Percentiles rank a stretch among this genome's conserved stretches.
These are phyloP conservation scores for Drosophila auraria DNA, from an alignment of 1,140 invertebrate species.

Conservation along the genomic window DNA sequence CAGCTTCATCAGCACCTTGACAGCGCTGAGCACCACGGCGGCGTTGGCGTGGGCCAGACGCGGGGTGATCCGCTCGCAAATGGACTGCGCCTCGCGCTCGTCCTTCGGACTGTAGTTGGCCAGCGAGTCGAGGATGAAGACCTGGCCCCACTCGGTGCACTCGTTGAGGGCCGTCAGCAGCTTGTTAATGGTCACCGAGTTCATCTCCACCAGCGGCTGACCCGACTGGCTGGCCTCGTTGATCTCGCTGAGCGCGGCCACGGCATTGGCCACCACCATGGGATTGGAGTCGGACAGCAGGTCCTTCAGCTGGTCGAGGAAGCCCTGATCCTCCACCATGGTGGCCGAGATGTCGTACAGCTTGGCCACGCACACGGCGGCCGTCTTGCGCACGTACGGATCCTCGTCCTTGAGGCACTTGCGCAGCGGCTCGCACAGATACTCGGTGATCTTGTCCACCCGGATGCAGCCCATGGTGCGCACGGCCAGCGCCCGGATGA, in stretches of 20 bases:
- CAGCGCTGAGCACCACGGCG: conserved; percentile 99
- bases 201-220: conserved; percentile 97
- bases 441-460: conserved; percentile 99
- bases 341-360: conserved; percentile 99
- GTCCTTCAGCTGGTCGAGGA: conserved; percentile 98
- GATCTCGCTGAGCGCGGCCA: conserved; percentile 99
- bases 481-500: conserved; percentile 99
- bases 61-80: conserved; percentile 99
- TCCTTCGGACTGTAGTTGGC: conserved; percentile 99
- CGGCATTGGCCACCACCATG: conserved; percentile 99
- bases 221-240: conserved; percentile 98
- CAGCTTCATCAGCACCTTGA: conserved; percentile 98
- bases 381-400: conserved; percentile 99
- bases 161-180: conserved; percentile 99
- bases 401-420: conserved; percentile 99
- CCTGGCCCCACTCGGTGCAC: conserved; percentile 99
- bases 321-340: conserved; percentile 94
- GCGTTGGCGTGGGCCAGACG: conserved; percentile 99
- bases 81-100: conserved; percentile 99
- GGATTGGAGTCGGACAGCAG: conserved; percentile 99
- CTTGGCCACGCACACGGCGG: conserved; percentile 99
- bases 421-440: conserved; percentile 98
- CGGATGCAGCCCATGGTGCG: conserved; percentile 99
- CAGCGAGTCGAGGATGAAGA: conserved; percentile 99
- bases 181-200: conserved; percentile 99